phyloP scores from a whole-genome alignment of 2,797 vertebrate genomes.

The Anguilla megastoma region DNA sequence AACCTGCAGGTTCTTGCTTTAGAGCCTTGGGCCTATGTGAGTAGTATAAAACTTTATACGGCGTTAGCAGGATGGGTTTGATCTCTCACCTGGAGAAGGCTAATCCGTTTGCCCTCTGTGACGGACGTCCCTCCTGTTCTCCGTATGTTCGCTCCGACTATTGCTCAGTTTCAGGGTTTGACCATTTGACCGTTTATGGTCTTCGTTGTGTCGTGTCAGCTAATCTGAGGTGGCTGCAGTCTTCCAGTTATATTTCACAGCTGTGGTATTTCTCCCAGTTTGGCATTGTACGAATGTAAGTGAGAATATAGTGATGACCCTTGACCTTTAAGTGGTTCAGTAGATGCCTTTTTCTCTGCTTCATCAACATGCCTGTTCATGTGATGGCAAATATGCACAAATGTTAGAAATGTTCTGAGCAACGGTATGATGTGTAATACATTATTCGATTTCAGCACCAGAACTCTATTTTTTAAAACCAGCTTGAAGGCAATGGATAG shows the following conservation, averaged over 20 bases:
- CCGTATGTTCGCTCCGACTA: too few species aligned
- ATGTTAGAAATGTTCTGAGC: not conserved
- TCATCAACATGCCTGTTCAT: not conserved
- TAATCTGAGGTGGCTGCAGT: not conserved
- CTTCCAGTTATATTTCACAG: too few species aligned
- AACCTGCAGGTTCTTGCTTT: too few species aligned
- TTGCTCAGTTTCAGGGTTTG: not conserved
- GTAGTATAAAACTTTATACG: too few species aligned
- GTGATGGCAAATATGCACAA: not conserved
- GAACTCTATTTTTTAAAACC: not conserved
- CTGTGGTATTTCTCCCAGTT: too few species aligned
- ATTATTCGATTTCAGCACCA: not conserved
- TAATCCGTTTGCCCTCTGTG: not conserved
- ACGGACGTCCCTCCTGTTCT: not conserved
- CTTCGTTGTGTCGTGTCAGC: not conserved
- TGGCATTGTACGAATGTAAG: too few species aligned
- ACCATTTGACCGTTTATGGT: not conserved
- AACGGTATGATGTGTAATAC: not conserved
- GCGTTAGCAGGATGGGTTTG: too few species aligned
- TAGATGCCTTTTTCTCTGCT: not conserved
- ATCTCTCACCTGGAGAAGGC: too few species aligned
- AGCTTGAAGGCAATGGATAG: not conserved
- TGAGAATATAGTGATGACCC: too few species aligned
- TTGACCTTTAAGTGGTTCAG: too few species aligned
- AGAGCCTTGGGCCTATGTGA: too few species aligned